Evolutionary conservation across 2,113 vertebrate species (phyloP).

Genomic region (Bungarus multicinctus): DNA sequence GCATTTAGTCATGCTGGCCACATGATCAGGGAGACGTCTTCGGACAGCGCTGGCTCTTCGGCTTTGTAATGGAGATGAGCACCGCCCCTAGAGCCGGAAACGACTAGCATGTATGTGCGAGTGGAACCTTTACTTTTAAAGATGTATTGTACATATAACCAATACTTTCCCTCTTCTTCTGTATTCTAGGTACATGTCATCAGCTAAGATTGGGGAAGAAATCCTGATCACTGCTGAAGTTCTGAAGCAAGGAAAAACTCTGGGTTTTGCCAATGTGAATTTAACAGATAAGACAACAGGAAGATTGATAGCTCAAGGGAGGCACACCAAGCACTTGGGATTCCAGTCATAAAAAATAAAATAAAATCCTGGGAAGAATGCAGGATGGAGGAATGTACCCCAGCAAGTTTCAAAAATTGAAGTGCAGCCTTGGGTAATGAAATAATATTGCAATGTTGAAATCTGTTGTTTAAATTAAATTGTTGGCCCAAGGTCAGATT

Average conservation of each 20-base stretch:
- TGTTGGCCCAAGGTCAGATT: background rate
- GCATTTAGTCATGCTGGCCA: too few species aligned
- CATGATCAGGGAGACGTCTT: too few species aligned
- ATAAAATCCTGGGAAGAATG: background rate
- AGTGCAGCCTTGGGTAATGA: background rate
- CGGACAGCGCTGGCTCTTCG: too few species aligned
- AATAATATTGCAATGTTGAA: constrained; percentile 10
- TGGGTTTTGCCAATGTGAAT: constrained; percentile 91
- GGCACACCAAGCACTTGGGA: constrained; percentile 92
- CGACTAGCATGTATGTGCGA: too few species aligned
- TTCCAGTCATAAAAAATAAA: constrained; percentile 37
- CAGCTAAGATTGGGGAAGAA: constrained; percentile 90
- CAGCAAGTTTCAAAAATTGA: background rate
- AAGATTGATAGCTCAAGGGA: constrained; percentile 90
- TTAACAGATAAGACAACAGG: constrained; percentile 87
- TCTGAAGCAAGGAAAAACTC: constrained; percentile 85
- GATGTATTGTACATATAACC: background rate
- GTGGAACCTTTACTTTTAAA: too few species aligned
- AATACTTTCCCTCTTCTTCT: background rate
- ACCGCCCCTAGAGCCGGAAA: too few species aligned
- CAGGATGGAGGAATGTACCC: background rate
- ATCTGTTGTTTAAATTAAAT: background rate
- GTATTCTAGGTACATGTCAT: constrained; percentile 86
- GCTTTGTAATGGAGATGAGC: too few species aligned
- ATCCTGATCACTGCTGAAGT: constrained; percentile 90